These are phyloP conservation scores for Archips xylosteana DNA, from an alignment of 2,888 invertebrate species.

Conservation along the genomic window DNA sequence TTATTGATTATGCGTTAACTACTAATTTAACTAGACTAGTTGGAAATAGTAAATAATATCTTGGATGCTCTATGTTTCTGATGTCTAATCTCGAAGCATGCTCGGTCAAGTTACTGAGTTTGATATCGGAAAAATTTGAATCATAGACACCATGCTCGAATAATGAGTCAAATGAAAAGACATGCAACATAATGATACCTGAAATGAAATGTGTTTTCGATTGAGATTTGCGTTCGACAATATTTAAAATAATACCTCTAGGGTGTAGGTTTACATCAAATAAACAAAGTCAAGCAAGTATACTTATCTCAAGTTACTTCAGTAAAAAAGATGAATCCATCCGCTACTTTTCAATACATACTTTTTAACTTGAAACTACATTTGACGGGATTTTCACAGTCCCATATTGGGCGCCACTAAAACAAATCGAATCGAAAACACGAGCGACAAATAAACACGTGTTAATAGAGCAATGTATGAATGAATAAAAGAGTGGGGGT, in stretches of 20 bases:
- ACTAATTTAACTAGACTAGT: conserved; percentile 49
- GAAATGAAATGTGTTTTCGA: conserved; percentile 65
- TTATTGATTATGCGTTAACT: neutral
- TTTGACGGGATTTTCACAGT: neutral
- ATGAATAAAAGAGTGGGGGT: conserved; percentile 90
- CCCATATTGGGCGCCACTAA: conserved; percentile 44
- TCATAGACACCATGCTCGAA: conserved; percentile 57
- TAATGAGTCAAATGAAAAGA: conserved; percentile 63
- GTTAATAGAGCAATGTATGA: conserved; percentile 81
- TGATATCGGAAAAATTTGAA: conserved; percentile 8
- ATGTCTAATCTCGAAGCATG: conserved; percentile 34
- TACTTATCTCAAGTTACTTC: neutral
- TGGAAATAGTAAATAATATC: conserved; percentile 45
- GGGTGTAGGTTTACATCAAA: neutral
- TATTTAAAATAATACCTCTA: neutral
- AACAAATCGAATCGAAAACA: conserved; percentile 62
- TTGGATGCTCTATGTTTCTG: conserved; percentile 25
- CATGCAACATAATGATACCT: conserved; percentile 75
- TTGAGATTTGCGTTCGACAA: conserved; percentile 45
- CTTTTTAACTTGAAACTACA: neutral
- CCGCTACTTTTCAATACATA: neutral
- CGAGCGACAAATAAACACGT: conserved; percentile 71
- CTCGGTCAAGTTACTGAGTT: conserved; percentile 32
- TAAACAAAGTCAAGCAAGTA: neutral
- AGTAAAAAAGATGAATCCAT: neutral